Conservation (phyloP, 2,797 vertebrate species). For the Microctenopoma stevenorrisi region DNA sequence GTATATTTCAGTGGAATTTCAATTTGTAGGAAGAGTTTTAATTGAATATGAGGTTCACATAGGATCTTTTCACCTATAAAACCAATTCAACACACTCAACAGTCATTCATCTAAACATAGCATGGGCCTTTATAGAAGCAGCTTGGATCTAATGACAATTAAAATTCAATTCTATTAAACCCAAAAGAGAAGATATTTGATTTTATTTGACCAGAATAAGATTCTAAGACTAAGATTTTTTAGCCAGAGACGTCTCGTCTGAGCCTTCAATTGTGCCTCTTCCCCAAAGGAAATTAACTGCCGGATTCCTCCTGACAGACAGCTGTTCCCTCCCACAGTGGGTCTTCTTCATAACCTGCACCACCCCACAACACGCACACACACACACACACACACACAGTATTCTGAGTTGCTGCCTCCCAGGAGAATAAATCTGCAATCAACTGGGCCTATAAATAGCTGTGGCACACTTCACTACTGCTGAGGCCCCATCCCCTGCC, state of each 20-base stretch:
- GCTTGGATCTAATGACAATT: background rate
- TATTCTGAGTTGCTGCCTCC: slow-evolving; percentile 65
- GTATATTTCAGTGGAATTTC: background rate
- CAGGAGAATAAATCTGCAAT: slow-evolving; percentile 85
- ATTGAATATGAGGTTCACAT: background rate
- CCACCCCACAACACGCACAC: slow-evolving; percentile 48
- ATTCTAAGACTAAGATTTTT: slow-evolving; percentile 23
- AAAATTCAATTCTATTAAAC: slow-evolving; percentile 25
- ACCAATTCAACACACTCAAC: background rate
- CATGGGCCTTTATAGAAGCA: background rate
- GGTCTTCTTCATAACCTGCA: slow-evolving; percentile 70
- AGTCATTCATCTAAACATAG: background rate
- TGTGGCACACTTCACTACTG: slow-evolving; percentile 77
- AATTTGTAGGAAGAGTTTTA: background rate
- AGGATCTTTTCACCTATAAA: background rate
- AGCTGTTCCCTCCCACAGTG: slow-evolving; percentile 81
- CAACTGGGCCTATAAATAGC: slow-evolving; percentile 85
- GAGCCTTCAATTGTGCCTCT: slow-evolving; percentile 64
- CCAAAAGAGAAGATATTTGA: slow-evolving; percentile 15
- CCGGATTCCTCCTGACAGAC: slow-evolving; percentile 82
- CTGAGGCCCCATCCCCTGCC: slow-evolving; percentile 53
- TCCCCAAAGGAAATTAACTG: slow-evolving; percentile 84
- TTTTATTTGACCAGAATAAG: slow-evolving; percentile 30
- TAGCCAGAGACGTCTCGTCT: slow-evolving; percentile 40
- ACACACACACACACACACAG: slow-evolving; percentile 39